Conservation (phyloP, 2,113 vertebrate species). For the Lasiurus borealis region DNA sequence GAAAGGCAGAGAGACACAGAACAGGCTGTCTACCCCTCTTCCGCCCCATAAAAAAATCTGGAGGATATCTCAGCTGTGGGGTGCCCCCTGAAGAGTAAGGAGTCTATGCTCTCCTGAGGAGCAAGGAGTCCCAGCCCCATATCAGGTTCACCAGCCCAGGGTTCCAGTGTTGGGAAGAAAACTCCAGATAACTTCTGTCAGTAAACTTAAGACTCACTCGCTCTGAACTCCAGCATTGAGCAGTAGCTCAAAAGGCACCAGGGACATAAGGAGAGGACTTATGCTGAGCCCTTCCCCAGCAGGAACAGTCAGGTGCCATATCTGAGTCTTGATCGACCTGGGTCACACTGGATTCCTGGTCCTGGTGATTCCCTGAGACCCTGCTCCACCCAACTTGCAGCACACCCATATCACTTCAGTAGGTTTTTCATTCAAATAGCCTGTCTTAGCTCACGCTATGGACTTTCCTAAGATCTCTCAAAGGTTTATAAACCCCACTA, state of each 20-base stretch:
- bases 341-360: not conserved
- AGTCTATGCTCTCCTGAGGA: not conserved
- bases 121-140: not conserved
- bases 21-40: no score
- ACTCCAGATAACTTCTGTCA: not conserved
- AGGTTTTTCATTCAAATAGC: not conserved
- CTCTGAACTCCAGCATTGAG: not conserved
- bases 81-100: not conserved
- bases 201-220: not conserved
- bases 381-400: not conserved
- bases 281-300: not conserved
- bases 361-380: not conserved
- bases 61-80: not conserved
- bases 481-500: not conserved
- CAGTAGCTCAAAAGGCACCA: not conserved
- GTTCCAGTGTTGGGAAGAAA: not conserved
- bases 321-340: not conserved
- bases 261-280: not conserved
- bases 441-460: not conserved
- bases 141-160: not conserved
- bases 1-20: not conserved
- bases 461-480: not conserved
- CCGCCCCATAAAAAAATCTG: not conserved
- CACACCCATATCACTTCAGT: not conserved
- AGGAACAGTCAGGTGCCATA: not conserved